Conservation (phyloP, 2,113 vertebrate species). For the Chelonoidis abingdonii region DNA sequence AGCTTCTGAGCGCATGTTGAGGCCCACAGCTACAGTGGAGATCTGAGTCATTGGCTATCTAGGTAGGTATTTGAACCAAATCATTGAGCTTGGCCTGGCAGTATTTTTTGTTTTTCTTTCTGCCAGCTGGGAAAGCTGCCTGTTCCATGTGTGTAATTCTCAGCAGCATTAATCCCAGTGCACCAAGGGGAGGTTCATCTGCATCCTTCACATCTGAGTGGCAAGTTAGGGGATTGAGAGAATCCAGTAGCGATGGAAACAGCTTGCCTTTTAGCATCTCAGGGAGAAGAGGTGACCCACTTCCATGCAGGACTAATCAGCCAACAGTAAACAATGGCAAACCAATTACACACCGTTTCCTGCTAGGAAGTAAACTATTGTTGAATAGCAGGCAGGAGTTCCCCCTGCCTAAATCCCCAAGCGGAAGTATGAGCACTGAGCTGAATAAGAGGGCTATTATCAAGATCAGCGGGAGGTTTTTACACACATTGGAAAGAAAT, state of each 20-base stretch:
- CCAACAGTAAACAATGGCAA: slow-evolving; percentile 19
- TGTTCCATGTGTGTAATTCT: background rate
- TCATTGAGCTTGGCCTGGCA: background rate
- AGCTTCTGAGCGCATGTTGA: background rate
- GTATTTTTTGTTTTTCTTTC: background rate
- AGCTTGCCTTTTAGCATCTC: background rate
- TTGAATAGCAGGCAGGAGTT: slow-evolving; percentile 1
- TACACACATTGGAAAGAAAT: background rate
- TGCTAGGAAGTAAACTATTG: slow-evolving; percentile 28
- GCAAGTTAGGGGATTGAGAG: background rate
- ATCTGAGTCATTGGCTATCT: background rate
- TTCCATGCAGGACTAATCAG: background rate
- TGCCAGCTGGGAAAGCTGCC: background rate
- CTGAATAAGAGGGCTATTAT: background rate
- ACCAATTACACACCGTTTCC: slow-evolving; percentile 2
- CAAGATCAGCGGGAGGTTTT: background rate
- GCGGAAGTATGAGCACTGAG: background rate
- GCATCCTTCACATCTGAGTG: background rate
- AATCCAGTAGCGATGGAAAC: background rate
- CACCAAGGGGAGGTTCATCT: background rate
- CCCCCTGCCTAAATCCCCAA: background rate
- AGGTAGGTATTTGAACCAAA: background rate
- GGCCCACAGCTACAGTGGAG: background rate
- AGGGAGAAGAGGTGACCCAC: background rate
- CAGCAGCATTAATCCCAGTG: background rate